Percentiles rank a stretch among this genome's conserved stretches.
These are phyloP conservation scores for Varecia variegata DNA, from an alignment of 2,797 vertebrate species.

Conservation along the genomic window DNA sequence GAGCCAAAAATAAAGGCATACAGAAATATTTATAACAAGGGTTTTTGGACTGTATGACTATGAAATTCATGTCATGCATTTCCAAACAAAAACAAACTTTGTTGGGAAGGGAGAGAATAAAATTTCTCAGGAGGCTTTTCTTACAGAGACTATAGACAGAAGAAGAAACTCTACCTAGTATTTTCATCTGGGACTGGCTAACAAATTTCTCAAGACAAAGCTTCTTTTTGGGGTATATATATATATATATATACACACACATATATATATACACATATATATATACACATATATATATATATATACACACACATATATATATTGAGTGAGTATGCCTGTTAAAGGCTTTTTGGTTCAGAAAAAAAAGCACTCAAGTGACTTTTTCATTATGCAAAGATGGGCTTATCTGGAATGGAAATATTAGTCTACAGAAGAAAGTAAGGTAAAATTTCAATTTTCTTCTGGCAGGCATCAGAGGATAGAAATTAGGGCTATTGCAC, in stretches of 20 bases:
- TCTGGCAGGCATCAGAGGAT: neutral
- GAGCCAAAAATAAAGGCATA: neutral
- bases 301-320: too few relatives aligned
- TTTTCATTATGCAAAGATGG: neutral
- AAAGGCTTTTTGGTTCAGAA: neutral
- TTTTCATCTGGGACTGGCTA: neutral
- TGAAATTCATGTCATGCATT: neutral
- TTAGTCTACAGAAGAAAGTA: neutral
- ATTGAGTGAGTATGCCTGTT: neutral
- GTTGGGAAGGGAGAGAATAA: neutral
- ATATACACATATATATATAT: too few relatives aligned
- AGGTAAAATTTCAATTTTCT: neutral
- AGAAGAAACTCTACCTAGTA: neutral
- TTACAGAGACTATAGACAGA: neutral
- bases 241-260: too few relatives aligned
- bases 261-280: too few relatives aligned
- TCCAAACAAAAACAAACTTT: neutral
- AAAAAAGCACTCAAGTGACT: slow-evolving; percentile 20
- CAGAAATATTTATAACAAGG: neutral
- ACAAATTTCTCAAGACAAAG: neutral
- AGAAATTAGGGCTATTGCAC: neutral
- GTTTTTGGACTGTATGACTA: neutral
- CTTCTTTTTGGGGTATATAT: neutral
- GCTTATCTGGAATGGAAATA: neutral
- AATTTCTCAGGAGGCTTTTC: neutral